phyloP scores from a whole-genome alignment of 1,140 invertebrate genomes.

The Sycophila sp. region DNA sequence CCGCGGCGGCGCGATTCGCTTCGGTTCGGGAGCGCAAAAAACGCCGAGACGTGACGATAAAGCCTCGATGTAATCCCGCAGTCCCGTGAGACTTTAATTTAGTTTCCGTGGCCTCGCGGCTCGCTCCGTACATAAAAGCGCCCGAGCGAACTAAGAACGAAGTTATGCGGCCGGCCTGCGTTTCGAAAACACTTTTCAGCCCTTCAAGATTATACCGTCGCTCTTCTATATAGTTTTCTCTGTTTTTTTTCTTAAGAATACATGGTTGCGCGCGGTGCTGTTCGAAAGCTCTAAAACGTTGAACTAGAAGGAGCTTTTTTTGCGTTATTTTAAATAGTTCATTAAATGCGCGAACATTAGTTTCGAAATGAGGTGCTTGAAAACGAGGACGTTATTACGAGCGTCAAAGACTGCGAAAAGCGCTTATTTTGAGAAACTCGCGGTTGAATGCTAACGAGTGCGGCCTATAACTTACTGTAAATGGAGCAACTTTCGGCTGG shows the following conservation, averaged over 20 bases:
- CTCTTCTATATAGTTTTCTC: background rate
- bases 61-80: slow-evolving; percentile 9
- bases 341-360: too few relatives aligned
- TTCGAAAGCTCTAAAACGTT: background rate
- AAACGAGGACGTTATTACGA: too few relatives aligned
- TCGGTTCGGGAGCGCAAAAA: background rate
- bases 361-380: too few relatives aligned
- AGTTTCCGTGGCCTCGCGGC: background rate
- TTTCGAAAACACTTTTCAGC: background rate
- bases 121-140: background rate
- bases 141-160: background rate
- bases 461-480: too few relatives aligned
- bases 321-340: too few relatives aligned
- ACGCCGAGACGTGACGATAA: slow-evolving; percentile 20
- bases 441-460: too few relatives aligned
- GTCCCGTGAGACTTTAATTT: slow-evolving; percentile 22
- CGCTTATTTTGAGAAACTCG: too few relatives aligned
- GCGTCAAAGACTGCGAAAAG: too few relatives aligned
- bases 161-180: background rate
- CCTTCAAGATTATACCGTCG: background rate
- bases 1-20: background rate
- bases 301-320: too few relatives aligned
- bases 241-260: background rate
- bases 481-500: too few relatives aligned
- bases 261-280: background rate